Evolutionary conservation across 2,113 vertebrate species (phyloP).

Genomic region (Felis chaus): DNA sequence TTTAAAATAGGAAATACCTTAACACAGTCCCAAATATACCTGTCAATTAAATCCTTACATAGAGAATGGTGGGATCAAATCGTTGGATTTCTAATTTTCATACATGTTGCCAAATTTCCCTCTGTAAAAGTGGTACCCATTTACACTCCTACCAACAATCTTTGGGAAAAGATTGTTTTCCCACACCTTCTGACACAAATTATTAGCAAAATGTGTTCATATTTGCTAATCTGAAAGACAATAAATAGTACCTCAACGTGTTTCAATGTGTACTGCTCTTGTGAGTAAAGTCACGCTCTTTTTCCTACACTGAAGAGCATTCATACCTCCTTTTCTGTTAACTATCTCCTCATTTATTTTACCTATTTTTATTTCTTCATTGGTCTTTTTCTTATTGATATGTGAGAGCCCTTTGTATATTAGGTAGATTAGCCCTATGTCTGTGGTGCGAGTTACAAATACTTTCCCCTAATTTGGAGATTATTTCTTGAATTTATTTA

Average conservation of each 20-base stretch:
- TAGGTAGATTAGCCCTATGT: background rate
- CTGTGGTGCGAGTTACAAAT: background rate
- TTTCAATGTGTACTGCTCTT: background rate
- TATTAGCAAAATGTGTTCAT: background rate
- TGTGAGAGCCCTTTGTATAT: background rate
- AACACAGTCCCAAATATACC: background rate
- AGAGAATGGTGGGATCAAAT: background rate
- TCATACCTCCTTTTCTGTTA: background rate
- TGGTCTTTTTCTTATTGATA: background rate
- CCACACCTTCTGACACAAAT: background rate
- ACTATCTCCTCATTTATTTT: background rate
- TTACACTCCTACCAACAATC: background rate
- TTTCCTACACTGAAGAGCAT: background rate
- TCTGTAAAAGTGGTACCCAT: background rate
- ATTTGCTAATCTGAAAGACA: background rate
- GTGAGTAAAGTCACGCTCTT: background rate
- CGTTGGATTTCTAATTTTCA: background rate
- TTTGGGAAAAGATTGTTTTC: background rate
- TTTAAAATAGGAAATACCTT: background rate
- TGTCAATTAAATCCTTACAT: background rate
- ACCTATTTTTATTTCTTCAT: background rate
- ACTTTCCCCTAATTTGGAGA: background rate
- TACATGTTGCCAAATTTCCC: background rate
- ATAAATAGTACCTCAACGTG: background rate
- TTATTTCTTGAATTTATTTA: slow-evolving; percentile 10